Evolutionary conservation across 2,797 vertebrate species (phyloP).

Genomic region (Rhinoraja longicauda): DNA sequence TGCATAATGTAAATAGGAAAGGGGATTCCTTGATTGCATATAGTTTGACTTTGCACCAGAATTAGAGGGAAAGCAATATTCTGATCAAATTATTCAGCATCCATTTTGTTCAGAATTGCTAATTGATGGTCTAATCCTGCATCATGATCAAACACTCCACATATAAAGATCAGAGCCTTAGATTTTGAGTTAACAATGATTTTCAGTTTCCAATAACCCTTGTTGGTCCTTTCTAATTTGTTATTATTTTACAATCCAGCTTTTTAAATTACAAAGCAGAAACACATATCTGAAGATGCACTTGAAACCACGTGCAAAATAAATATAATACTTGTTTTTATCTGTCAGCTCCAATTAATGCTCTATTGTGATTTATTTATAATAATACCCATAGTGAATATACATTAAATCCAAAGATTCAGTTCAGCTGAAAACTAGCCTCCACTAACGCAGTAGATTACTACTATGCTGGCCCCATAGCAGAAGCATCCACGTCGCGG

Average conservation of each 20-base stretch:
- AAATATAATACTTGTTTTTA: background rate
- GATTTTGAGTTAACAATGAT: background rate
- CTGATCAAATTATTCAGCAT: background rate
- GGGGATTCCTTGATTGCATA: background rate
- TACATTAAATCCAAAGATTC: background rate
- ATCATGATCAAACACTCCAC: background rate
- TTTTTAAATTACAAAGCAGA: background rate
- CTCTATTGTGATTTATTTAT: background rate
- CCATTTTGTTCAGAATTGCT: background rate
- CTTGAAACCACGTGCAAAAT: background rate
- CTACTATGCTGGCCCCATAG: too few relatives aligned
- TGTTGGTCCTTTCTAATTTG: slow-evolving; percentile 1
- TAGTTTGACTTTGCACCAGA: background rate
- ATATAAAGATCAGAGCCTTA: background rate
- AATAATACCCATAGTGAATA: background rate
- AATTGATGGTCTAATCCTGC: background rate
- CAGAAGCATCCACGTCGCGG: too few relatives aligned
- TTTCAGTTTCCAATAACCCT: background rate
- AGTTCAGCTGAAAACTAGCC: background rate
- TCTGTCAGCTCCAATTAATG: background rate
- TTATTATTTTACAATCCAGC: background rate
- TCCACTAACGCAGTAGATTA: background rate
- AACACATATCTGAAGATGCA: background rate
- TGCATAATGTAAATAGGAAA: background rate
- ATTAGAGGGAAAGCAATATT: background rate